These are phyloP conservation scores for Tuberolachnus salignus DNA, from an alignment of 2,888 invertebrate genomes.

Conservation along the genomic window DNA sequence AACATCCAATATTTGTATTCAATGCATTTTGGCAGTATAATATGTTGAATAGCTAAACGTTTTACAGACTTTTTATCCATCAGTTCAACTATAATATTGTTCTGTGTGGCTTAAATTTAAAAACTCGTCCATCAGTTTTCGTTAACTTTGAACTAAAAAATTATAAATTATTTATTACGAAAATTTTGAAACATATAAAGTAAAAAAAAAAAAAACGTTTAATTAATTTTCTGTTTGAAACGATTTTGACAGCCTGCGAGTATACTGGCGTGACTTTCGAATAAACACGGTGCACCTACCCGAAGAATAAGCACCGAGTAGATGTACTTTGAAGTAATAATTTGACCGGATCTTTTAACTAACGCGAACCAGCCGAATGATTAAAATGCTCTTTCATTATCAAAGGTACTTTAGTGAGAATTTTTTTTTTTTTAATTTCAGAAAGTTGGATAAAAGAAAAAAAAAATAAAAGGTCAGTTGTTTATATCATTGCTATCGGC, in stretches of 20 bases:
- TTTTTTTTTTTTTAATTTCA: constrained; percentile 18
- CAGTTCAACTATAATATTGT: too few relatives aligned
- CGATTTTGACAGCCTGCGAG: not conserved
- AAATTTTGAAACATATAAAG: too few relatives aligned
- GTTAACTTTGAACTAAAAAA: too few relatives aligned
- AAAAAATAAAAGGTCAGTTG: not conserved
- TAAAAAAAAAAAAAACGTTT: not conserved
- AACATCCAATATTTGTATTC: too few relatives aligned
- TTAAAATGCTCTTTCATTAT: constrained; percentile 24
- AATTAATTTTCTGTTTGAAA: constrained; percentile 37
- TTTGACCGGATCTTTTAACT: constrained; percentile 14
- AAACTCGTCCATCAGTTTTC: too few relatives aligned
- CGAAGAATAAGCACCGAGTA: not conserved
- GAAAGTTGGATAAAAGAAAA: not conserved
- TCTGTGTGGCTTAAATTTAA: too few relatives aligned
- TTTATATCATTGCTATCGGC: not conserved
- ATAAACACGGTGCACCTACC: not conserved
- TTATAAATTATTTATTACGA: too few relatives aligned
- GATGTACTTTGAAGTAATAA: constrained; percentile 32
- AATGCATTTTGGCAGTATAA: too few relatives aligned
- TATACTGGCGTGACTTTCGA: not conserved
- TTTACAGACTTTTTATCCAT: too few relatives aligned
- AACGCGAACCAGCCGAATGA: constrained; percentile 15
- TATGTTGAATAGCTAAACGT: too few relatives aligned
- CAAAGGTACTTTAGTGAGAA: not conserved